Evolutionary conservation across 2,113 vertebrate species (phyloP).

Genomic region (Micronisus gabar): DNA sequence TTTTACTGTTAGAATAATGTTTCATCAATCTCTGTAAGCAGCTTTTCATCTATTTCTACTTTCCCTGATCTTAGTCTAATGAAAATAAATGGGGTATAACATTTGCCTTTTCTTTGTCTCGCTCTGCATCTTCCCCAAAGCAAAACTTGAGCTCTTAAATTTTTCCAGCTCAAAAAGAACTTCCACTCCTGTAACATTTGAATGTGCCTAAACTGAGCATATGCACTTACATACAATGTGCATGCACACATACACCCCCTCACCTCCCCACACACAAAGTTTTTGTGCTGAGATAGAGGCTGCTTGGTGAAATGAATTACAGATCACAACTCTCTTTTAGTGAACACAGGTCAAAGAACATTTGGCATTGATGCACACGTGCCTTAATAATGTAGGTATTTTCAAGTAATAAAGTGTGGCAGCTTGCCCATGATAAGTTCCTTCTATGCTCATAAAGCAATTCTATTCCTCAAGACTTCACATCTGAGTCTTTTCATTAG

Average conservation of each 20-base stretch:
- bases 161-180: not conserved
- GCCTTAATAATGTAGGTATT: not conserved
- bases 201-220: not conserved
- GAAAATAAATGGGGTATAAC: constrained; percentile 34
- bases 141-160: not conserved
- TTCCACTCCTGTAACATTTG: not conserved
- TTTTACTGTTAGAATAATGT: not conserved
- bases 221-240: not conserved
- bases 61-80: not conserved
- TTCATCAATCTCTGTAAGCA: not conserved
- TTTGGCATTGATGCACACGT: not conserved
- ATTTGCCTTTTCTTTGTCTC: not conserved
- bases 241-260: accelerated
- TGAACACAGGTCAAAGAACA: not conserved
- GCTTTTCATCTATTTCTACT: not conserved
- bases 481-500: not conserved
- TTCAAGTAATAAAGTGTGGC: not conserved
- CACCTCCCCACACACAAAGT: not conserved
- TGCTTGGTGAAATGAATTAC: not conserved
- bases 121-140: not conserved
- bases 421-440: not conserved
- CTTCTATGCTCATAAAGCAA: not conserved
- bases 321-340: not conserved
- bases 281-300: not conserved
- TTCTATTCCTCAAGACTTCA: not conserved